Conservation (phyloP, 2,888 invertebrate species). For the Augochlorella aurata region DNA sequence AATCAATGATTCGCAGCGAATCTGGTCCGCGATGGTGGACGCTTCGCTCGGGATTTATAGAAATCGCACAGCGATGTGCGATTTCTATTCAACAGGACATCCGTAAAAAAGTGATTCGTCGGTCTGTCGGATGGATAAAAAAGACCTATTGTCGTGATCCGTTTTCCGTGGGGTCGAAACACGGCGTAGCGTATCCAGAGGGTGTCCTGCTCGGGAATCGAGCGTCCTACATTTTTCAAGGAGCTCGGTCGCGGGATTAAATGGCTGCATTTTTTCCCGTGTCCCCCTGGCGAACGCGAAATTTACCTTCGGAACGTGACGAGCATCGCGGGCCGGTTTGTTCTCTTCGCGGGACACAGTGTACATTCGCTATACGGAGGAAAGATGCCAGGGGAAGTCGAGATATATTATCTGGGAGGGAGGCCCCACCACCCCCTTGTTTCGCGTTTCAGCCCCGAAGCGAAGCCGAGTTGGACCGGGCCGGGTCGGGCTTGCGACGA, state of each 20-base stretch:
- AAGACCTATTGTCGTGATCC: not conserved
- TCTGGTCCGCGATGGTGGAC: not conserved
- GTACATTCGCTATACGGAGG: conserved; percentile 28
- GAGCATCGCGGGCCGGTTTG: conserved; percentile 41
- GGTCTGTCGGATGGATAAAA: conserved; percentile 6
- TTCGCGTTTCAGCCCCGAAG: conserved; percentile 55
- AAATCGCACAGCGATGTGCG: not conserved
- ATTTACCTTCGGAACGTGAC: conserved; percentile 48
- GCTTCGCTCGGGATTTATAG: not conserved
- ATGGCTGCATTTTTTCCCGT: conserved; percentile 28
- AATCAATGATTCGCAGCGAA: not conserved
- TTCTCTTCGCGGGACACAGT: conserved; percentile 41
- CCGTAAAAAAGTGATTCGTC: conserved; percentile 13
- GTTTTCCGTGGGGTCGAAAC: not conserved
- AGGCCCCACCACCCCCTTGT: conserved; percentile 65
- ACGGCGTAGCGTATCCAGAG: not conserved
- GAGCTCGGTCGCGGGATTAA: conserved; percentile 31
- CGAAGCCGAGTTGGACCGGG: conserved; percentile 14
- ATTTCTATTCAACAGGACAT: conserved; percentile 11
- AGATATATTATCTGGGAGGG: conserved; percentile 69
- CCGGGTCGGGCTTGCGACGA: conserved; percentile 22
- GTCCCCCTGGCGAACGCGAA: conserved; percentile 6
- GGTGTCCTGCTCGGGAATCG: not conserved
- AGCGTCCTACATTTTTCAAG: conserved; percentile 24
- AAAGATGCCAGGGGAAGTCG: conserved; percentile 50